Evolutionary conservation across 2,888 invertebrate species (phyloP), one percentile per base, ranked within the genome.

Genomic region (Eubasilissa splendida): DNA sequence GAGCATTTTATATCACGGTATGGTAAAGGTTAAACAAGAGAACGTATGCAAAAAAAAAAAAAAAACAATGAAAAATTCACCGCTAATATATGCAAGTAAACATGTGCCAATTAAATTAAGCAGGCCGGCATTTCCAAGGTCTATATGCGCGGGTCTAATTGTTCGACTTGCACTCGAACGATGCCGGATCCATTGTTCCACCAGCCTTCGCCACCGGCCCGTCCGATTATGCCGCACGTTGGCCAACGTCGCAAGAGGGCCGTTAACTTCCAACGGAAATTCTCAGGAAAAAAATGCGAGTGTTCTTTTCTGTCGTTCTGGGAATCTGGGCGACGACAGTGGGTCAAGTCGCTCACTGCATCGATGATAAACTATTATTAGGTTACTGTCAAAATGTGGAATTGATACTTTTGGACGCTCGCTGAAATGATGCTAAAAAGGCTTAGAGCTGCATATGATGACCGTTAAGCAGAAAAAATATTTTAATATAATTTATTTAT

Each of bases 221-320:
- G 54, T 54, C 11, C n/a, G 56, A 56, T 71, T 71, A 56, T 53
- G 54, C 71, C 71, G 42, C 33, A 54, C 22, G 71, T 71, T 71
- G 10, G 7, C 56, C 56, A 54, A 56, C 4, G 11, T 56, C 31
- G 58, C 33, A 56, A 73, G 22, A 33, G 71, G 50, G 50, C 71
- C 42, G 71, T 58, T 73, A 56, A 31, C 56, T 73, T 73, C 22
- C 8, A n/a, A 42, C 71, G 71, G 56, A 73, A 71, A 22, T 53
- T 22, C n/a, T 52, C n/a, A 8, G 7, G 68, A 52, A 70, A 70
- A 73, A 73, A 58, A 42, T 33, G 71, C 22, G 71, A 73, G 56
- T 73, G 5, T 50, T 50, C 52, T n/a, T 56, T 73, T 56, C 42
- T 8, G 71, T 5, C 42, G 12, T 65, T 22, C 33, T 63, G 22